Base-by-base conservation (phyloP, 2,888 invertebrate genomes). In the Antheraea assamensis region DNA sequence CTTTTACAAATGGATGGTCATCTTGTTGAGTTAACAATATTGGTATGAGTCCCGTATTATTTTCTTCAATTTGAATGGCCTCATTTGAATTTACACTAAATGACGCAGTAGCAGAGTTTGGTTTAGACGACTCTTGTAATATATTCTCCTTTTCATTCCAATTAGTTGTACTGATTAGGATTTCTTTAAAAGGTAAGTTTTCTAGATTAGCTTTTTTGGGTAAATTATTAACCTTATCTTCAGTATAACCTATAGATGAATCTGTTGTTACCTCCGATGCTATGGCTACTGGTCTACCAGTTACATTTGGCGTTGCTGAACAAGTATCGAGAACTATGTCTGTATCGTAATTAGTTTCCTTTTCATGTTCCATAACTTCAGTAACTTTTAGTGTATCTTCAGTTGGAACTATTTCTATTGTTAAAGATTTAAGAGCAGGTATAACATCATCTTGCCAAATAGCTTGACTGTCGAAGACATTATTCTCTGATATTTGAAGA, bases 111-210 rank as follows among this genome's bases (percentile, higher is more conserved):
- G 76, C 82, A 30, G 80, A 74, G 74, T 79, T 85, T 8, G 88
- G 86, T 75, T 78, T 80, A 2, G 74, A 74, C 58, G 77, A 72
- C 68, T 76, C 71, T 74, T 84, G 74, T 75, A 90, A 76, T 42
- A 31, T 71, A 71, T 84, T 88, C 92, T 97, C 97, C 76, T 92
- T 94, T 91, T 97, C 97, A 76, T 93, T 95, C 42, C 85, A 85
- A 76, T 95, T 89, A 24, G 95, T 92, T 81, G 96, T 95, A 70
- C 92, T 94, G 66, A 95, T 90, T 42, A 95, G 83, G 49, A 96
- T 76, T 82, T 96, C 95, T 83, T 95, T 95, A 74, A 95, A 87
- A 61, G 95, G 90, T 71, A 95, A 89, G 78, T 95, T 95, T 75
- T 94, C 92, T 47, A 95, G 74, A n/a, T 83, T 88, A 4, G 96